Conservation (phyloP, 92 coral and sea anemone genomes). For the Palythoa heliodiscus region DNA sequence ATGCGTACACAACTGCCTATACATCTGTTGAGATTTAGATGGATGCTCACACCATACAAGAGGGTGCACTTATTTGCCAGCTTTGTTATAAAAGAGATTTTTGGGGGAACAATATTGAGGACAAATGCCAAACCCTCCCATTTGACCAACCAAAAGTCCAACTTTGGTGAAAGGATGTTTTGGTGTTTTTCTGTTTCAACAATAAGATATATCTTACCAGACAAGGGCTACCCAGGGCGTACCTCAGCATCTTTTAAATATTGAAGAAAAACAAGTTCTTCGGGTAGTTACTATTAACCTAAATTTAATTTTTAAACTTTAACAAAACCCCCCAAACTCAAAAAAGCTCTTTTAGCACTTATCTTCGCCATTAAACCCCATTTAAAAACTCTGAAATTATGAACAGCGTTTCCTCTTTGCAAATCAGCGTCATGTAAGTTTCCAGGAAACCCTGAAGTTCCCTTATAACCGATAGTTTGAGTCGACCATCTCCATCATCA, state of each 20-base stretch:
- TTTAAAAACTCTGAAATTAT: constrained; percentile 1
- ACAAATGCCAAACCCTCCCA: constrained; percentile 18
- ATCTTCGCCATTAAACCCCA: background rate
- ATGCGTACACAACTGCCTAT: too few relatives aligned
- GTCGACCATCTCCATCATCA: constrained; percentile 67
- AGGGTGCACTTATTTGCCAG: too few relatives aligned
- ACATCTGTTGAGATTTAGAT: too few relatives aligned
- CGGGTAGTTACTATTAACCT: constrained; percentile 1
- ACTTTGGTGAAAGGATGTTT: constrained; percentile 9
- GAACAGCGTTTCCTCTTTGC: background rate
- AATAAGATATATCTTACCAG: too few relatives aligned
- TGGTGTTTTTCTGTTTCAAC: background rate
- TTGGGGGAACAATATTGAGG: background rate
- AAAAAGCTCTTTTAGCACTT: background rate
- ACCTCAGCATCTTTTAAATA: too few relatives aligned
- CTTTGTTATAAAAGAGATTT: background rate
- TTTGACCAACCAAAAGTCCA: constrained; percentile 1
- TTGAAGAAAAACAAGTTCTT: too few relatives aligned
- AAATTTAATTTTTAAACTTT: constrained; percentile 14
- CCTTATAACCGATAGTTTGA: constrained; percentile 45
- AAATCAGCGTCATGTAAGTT: constrained; percentile 48
- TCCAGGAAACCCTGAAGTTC: constrained; percentile 59
- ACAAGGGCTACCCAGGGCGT: too few relatives aligned
- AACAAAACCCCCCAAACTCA: background rate
- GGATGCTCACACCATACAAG: too few relatives aligned